A percentile compares a stretch with the other conserved stretches of the same genome.
These are phyloP conservation scores for Myotis myotis DNA, from an alignment of 2,797 vertebrate species.

Conservation along the genomic window DNA sequence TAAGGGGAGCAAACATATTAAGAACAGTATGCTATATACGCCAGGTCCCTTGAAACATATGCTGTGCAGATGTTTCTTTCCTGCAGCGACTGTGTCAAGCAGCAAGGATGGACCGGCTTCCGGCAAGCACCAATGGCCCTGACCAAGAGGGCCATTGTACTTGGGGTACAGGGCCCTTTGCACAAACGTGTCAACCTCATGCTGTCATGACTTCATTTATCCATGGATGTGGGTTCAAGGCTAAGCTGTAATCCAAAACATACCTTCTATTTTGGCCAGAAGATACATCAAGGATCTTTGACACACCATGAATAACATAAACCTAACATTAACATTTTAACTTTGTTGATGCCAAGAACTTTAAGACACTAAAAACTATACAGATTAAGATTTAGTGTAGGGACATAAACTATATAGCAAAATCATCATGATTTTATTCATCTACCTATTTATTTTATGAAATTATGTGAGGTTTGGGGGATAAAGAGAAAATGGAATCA, in stretches of 20 bases:
- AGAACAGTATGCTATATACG: too few relatives aligned
- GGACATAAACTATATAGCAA: neutral
- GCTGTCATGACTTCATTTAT: neutral
- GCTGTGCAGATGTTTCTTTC: too few relatives aligned
- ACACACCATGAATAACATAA: neutral
- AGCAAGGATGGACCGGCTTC: too few relatives aligned
- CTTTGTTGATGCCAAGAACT: neutral
- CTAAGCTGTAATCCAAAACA: neutral
- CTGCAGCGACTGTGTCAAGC: too few relatives aligned
- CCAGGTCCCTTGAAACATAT: too few relatives aligned
- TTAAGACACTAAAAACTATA: neutral
- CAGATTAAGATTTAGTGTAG: neutral
- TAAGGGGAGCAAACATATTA: too few relatives aligned
- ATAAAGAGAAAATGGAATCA: neutral
- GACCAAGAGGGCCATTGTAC: neutral
- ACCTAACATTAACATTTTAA: neutral
- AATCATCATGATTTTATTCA: neutral
- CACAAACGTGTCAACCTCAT: neutral
- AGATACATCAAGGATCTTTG: neutral
- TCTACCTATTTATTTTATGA: neutral
- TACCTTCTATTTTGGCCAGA: neutral
- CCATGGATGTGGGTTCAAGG: neutral
- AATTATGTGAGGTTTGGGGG: neutral
- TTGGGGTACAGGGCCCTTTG: neutral
- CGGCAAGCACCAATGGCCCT: neutral